These are phyloP conservation scores for Lepus townsendii DNA, from an alignment of 2,797 vertebrate species.

Conservation along the genomic window DNA sequence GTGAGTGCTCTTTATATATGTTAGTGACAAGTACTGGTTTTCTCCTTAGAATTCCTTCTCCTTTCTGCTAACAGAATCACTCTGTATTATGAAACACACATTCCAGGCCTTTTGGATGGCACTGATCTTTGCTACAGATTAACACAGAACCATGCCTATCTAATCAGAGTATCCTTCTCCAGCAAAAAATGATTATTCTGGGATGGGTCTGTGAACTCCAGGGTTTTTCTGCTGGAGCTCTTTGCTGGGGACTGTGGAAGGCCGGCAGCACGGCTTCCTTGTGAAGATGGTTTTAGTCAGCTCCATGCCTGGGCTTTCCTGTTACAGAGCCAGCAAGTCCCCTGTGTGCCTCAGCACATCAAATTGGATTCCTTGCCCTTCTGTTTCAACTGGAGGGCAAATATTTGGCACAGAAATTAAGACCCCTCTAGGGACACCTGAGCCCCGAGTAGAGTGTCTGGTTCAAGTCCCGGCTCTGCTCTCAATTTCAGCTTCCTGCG, in stretches of 20 bases:
- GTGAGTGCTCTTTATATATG: constrained; percentile 40
- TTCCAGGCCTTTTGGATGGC: neutral
- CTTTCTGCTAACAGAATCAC: neutral
- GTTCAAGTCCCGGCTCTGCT: too few species aligned
- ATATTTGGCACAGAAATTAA: too few species aligned
- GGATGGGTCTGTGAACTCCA: neutral
- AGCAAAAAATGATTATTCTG: neutral
- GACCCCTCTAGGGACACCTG: too few species aligned
- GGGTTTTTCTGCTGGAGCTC: neutral
- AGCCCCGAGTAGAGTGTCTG: too few species aligned
- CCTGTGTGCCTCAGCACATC: neutral
- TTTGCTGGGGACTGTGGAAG: neutral
- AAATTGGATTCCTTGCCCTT: neutral
- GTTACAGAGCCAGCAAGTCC: neutral
- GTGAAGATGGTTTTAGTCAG: neutral
- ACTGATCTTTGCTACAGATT: neutral
- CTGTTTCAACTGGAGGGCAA: too few species aligned
- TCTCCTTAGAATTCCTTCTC: neutral
- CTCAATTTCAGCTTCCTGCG: too few species aligned
- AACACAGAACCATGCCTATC: neutral
- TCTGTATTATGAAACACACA: neutral
- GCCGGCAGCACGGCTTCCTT: neutral
- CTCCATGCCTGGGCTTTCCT: neutral
- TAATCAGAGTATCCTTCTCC: neutral
- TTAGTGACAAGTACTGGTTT: neutral